Percentiles rank a stretch among this genome's conserved stretches.
phyloP scores from a whole-genome alignment of 2,113 vertebrate genomes.

The Leiothrix lutea region DNA sequence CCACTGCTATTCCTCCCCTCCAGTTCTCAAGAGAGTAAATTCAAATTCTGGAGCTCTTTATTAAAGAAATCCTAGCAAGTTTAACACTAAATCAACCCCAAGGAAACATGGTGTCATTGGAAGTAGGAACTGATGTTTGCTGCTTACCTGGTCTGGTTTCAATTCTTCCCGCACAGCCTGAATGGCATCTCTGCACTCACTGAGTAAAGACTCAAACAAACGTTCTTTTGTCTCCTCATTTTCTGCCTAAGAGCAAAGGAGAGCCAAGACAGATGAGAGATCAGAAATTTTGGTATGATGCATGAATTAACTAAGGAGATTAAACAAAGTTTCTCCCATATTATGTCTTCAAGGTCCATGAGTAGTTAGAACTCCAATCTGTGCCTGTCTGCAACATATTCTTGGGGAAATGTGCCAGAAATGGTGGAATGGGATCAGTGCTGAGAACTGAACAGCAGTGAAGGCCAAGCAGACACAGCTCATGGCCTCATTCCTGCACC shows the following conservation, averaged over 20 bases:
- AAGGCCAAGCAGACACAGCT: neutral
- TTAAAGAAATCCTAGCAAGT: neutral
- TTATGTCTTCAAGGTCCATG: rapidly evolving
- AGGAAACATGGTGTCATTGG: rapidly evolving
- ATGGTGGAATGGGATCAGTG: rapidly evolving
- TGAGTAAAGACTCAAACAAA: slow-evolving; percentile 93
- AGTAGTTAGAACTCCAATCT: neutral
- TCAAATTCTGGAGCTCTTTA: neutral
- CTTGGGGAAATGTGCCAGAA: neutral
- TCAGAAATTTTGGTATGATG: neutral
- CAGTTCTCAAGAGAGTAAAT: neutral
- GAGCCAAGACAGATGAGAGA: neutral
- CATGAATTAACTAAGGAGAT: neutral
- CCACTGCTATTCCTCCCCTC: neutral
- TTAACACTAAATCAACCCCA: neutral
- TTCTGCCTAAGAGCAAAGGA: slow-evolving; percentile 76
- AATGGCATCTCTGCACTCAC: slow-evolving; percentile 95
- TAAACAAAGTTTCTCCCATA: neutral
- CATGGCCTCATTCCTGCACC: neutral
- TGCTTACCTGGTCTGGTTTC: slow-evolving; percentile 86
- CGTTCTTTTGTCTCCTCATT: slow-evolving; percentile 96
- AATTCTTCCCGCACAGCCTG: slow-evolving; percentile 94
- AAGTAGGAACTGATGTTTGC: neutral
- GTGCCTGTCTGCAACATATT: neutral
- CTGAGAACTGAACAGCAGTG: neutral